Base-by-base conservation (phyloP, 2,113 vertebrate species). In the Leptobrachium ailaonicum region DNA sequence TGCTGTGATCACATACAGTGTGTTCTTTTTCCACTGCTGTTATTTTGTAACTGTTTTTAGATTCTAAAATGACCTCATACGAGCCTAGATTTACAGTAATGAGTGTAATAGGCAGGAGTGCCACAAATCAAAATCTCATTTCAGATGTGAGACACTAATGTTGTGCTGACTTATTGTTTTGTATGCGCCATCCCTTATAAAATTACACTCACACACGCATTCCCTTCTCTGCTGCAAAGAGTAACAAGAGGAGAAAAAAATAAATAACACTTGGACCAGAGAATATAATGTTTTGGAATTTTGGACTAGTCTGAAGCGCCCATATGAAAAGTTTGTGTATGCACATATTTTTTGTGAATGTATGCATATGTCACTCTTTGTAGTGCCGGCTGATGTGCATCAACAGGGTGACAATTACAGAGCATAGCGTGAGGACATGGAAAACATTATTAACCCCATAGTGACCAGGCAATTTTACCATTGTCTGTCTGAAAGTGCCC, bases 71-170 rank as follows among this genome's bases (percentile, higher is more conserved):
- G 89, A 91, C 91, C 92, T 91, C 89, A 83, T 91, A 88, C 87
- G 88, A 84, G 83, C 47, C 80, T 81, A 71, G 89, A 93, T 93
- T 94, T 89, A 91, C 92, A 90, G 86, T 90, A 91, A 88, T 90
- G 82, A 89, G 87, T 91, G 87, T 92, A 92, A 92, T 89, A 82
- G 89, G 76, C 87, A 82, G 85, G 88, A 86, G 90, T 84, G 86
- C 90, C 91, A 95, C 93, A 96, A 95, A 95, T 97, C 94, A 95
- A 94, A 95, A 95, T 94, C 92, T 95, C 91, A 95, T 96, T 94
- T 94, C 87, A 85, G 87, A 92, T 87, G 86, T 89, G 88, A 92
- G 92, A 92, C 89, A 88, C 86, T 95, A 92, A 91, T 92, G 90
- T 85, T 86, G 85, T 86, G 86, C 87, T 93, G 91, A 94, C 90